phyloP scores from a whole-genome alignment of 2,888 invertebrate species.

The Galerucella calmariensis region DNA sequence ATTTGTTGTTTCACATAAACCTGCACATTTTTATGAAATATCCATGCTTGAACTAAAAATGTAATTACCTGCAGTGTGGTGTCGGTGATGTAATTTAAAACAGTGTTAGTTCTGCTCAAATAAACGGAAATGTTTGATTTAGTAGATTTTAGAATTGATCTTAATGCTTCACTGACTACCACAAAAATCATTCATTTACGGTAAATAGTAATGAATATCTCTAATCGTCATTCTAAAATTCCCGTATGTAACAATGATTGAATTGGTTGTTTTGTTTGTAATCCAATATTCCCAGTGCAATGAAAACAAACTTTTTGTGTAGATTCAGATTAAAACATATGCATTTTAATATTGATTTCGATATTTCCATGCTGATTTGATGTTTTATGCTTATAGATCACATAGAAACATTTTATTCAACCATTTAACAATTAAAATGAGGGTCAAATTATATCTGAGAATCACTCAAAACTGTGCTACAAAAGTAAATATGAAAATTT shows the following conservation, averaged over 20 bases:
- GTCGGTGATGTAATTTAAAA: not conserved
- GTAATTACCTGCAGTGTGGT: too few species aligned
- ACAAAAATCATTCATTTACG: not conserved
- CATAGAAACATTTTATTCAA: too few species aligned
- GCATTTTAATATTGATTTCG: not conserved
- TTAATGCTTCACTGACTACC: not conserved
- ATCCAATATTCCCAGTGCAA: not conserved
- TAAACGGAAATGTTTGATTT: not conserved
- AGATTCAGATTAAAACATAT: not conserved
- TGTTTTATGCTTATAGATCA: too few species aligned
- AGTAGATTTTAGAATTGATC: not conserved
- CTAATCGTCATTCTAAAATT: not conserved
- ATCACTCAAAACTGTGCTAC: too few species aligned
- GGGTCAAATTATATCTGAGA: too few species aligned
- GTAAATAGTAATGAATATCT: not conserved
- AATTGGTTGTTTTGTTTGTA: not conserved
- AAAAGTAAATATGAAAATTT: too few species aligned
- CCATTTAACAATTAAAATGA: too few species aligned
- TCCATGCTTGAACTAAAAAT: too few species aligned
- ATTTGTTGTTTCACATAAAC: too few species aligned
- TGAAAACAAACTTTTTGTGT: constrained; percentile 3
- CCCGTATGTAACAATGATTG: not conserved
- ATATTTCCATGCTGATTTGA: not conserved
- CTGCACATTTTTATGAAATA: too few species aligned
- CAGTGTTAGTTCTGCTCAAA: not conserved